phyloP scores from a whole-genome alignment of 2,888 invertebrate genomes.

The Catocala nupta region DNA sequence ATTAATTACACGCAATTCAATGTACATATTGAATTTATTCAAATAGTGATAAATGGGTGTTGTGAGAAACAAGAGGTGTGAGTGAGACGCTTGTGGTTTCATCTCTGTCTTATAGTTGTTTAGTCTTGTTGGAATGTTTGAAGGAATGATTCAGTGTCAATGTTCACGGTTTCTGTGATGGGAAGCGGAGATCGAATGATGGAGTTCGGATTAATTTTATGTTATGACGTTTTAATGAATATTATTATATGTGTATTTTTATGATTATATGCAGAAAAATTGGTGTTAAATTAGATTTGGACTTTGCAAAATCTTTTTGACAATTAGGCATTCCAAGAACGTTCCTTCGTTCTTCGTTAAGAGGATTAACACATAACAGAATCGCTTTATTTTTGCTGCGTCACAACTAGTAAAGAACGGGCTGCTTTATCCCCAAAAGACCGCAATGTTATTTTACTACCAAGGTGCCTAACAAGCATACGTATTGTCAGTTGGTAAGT shows the following conservation, averaged over 20 bases:
- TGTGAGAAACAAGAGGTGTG: conserved; percentile 80
- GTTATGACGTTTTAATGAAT: conserved; percentile 48
- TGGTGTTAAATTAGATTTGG: not conserved
- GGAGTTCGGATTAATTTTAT: conserved; percentile 46
- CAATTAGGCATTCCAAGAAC: no score
- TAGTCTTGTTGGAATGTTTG: conserved; percentile 63
- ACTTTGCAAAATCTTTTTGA: no score
- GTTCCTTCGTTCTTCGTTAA: no score
- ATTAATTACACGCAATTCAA: conserved; percentile 87
- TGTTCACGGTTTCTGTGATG: conserved; percentile 56
- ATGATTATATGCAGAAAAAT: conserved; percentile 3
- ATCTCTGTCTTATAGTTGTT: conserved; percentile 45
- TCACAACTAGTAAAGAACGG: no score
- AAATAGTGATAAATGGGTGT: conserved; percentile 85
- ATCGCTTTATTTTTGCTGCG: no score
- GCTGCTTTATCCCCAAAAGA: no score
- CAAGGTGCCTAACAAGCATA: no score
- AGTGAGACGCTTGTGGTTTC: conserved; percentile 55
- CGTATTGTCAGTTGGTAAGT: no score
- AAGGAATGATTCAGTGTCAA: conserved; percentile 66
- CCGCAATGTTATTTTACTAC: no score
- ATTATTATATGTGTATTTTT: conserved; percentile 27
- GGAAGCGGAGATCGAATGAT: conserved; percentile 38
- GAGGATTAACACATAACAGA: no score
- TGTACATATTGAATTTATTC: conserved; percentile 88